Evolutionary conservation across 2,797 vertebrate species (phyloP).

Genomic region (Thaleichthys pacificus): DNA sequence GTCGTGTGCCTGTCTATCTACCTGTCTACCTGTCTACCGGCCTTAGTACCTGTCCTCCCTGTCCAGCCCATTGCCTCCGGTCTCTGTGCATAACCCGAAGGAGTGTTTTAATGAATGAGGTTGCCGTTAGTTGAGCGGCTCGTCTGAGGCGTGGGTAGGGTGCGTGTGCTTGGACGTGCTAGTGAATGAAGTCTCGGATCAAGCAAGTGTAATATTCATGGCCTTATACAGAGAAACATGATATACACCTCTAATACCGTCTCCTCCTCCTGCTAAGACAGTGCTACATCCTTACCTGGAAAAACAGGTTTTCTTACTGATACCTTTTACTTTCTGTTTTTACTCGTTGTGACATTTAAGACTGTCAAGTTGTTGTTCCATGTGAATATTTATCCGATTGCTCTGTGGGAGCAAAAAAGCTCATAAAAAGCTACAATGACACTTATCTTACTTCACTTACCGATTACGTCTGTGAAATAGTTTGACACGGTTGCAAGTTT

Average conservation of each 20-base stretch:
- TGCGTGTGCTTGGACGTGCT: not conserved
- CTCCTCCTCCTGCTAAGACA: too few species aligned
- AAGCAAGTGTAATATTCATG: slow-evolving; percentile 19
- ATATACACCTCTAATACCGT: too few species aligned
- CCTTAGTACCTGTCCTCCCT: not conserved
- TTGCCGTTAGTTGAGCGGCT: slow-evolving; percentile 81
- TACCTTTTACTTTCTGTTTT: too few species aligned
- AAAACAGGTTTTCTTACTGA: too few species aligned
- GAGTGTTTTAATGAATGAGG: slow-evolving; percentile 75
- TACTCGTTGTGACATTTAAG: too few species aligned
- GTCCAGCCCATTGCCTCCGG: slow-evolving; percentile 74
- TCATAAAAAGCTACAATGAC: not conserved
- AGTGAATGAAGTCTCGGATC: slow-evolving; percentile 52
- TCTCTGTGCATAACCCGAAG: slow-evolving; percentile 72
- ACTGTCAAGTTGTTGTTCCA: too few species aligned
- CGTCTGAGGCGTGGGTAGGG: slow-evolving; percentile 63
- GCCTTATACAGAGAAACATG: too few species aligned
- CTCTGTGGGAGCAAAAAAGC: not conserved
- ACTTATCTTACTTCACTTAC: not conserved
- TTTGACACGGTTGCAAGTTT: not conserved
- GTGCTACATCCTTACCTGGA: too few species aligned
- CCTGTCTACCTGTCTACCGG: not conserved
- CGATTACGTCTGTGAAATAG: not conserved
- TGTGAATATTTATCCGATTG: not conserved
- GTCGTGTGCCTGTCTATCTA: too few species aligned